Evolutionary conservation across 2,888 invertebrate species (phyloP), one percentile per base, ranked within the genome.

Genomic region (Ichneumon xanthorius): DNA sequence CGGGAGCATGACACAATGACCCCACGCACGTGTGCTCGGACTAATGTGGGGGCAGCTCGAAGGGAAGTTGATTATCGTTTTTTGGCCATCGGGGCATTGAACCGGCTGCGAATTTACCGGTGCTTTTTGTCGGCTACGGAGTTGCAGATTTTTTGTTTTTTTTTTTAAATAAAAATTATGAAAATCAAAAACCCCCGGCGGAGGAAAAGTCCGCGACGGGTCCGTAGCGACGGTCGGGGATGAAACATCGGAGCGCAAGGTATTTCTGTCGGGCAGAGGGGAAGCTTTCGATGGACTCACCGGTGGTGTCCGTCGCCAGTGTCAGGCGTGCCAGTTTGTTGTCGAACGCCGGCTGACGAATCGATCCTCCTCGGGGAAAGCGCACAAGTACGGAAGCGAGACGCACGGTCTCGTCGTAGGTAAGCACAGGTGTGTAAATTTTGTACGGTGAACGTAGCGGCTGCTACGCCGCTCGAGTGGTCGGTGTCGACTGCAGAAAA

Each of bases 401-500:
- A 63, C 61, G 11, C n/a, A 53, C 65, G 48, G 48, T 61, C 48
- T 70, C 19, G 11, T 50, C 48, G 72, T 80, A 7, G 45, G 67
- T 58, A 77, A 85, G 61, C 86, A 68, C 80, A 70, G 78, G 77
- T 78, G 82, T 82, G 68, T 73, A 85, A 84, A 80, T 84, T 78
- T 55, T 55, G 68, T 65, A 48, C 72, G 70, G 22, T 45, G 83
- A 86, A 82, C 77, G 83, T 68, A 72, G 77, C 82, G 89, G 90
- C 91, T 89, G 92, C 91, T 91, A 89, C 76, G 92, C 91, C 90
- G 91, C 91, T 91, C 92, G 92, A 92, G 90, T 91, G 91, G 89
- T 92, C 91, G 91, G 91, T 92, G 91, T 92, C 89, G 91, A 93
- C 93, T 93, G 93, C 92, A 92, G 93, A 93, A 92, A 92, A 93